phyloP scores from a whole-genome alignment of 2,888 invertebrate genomes.

The Phalera bucephala region DNA sequence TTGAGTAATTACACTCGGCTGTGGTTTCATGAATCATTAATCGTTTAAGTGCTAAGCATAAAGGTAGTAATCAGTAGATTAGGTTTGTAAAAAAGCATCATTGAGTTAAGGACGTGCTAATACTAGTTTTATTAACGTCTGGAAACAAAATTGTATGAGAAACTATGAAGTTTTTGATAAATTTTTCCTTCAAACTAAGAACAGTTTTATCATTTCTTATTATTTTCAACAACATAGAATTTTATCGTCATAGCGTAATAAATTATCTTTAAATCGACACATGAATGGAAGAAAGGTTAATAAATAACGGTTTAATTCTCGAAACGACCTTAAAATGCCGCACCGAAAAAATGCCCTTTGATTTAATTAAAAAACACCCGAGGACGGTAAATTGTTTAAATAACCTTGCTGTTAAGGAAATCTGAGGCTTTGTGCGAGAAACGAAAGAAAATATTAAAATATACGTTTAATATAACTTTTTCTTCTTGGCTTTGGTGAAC shows the following conservation, averaged over 20 bases:
- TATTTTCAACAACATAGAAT: too few relatives aligned
- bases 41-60: conserved; percentile 25
- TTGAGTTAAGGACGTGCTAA: conserved; percentile 14
- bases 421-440: neutral
- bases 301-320: conserved; percentile 10
- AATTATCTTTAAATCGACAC: neutral
- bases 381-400: conserved; percentile 14
- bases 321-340: conserved; percentile 20
- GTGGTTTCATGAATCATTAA: conserved; percentile 36
- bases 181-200: conserved; percentile 7
- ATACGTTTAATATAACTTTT: neutral
- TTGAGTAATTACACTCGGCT: conserved; percentile 17
- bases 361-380: conserved; percentile 21
- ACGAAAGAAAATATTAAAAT: neutral
- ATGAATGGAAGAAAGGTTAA: neutral
- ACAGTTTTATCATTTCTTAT: neutral
- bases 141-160: conserved; percentile 7
- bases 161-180: conserved; percentile 21
- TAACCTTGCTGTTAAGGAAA: conserved; percentile 17
- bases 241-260: conserved; percentile 6
- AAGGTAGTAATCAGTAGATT: conserved; percentile 25
- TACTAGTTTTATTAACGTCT: conserved; percentile 17
- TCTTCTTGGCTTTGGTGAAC: neutral
- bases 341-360: conserved; percentile 15
- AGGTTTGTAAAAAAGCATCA: conserved; percentile 12